A percentile compares a stretch with the other conserved stretches of the same genome.
Evolutionary conservation across 2,797 vertebrate genomes (phyloP).

Genomic region (Sorex maritimensis): DNA sequence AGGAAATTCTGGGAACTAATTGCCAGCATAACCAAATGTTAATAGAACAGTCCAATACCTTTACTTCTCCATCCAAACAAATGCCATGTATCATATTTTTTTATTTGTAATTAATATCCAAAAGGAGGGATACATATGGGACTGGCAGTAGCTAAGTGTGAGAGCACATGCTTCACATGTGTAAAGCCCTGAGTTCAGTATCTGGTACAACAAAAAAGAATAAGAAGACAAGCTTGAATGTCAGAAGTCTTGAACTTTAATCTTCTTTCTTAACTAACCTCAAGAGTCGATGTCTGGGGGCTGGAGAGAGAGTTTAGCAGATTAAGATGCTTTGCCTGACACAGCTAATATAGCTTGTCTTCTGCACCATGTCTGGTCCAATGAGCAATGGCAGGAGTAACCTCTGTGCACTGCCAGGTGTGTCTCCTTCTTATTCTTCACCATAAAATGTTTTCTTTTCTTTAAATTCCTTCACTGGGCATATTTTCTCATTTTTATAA

Average conservation of each 20-base stretch:
- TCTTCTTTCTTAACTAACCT: slow-evolving; percentile 7
- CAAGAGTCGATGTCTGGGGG: no score
- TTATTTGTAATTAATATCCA: not conserved
- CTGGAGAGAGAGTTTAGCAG: no score
- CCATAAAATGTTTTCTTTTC: not conserved
- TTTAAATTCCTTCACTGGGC: not conserved
- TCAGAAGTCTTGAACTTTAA: not conserved
- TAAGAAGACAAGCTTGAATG: not conserved
- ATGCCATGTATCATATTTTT: not conserved
- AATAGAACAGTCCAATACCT: not conserved
- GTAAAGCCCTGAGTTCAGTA: no score
- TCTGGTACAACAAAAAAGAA: not conserved
- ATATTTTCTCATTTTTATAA: slow-evolving; percentile 50
- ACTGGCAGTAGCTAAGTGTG: no score
- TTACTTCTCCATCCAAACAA: not conserved
- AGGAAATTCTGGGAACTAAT: not conserved
- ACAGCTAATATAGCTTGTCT: no score
- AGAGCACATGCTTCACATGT: no score
- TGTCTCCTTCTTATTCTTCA: no score
- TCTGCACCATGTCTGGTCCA: no score
- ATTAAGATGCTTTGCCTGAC: no score
- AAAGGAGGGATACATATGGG: not conserved
- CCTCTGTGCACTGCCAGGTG: no score
- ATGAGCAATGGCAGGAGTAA: no score
- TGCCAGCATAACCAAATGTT: not conserved